Evolutionary conservation across 2,888 invertebrate species (phyloP).

Genomic region (Stenichneumon culpator): DNA sequence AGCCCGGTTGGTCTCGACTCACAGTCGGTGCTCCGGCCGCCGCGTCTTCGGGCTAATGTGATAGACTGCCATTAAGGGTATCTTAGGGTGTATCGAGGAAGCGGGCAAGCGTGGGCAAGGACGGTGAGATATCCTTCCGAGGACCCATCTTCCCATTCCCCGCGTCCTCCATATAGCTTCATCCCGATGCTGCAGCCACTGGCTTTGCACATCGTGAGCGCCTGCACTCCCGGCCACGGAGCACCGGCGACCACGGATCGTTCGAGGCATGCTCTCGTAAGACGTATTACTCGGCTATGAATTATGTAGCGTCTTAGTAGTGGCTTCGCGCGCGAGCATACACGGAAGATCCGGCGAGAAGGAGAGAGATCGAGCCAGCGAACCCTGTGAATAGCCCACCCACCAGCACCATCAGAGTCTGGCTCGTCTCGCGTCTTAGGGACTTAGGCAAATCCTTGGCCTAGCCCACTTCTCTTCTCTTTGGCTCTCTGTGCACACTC

Average conservation of each 20-base stretch:
- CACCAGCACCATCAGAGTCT: constrained; percentile 69
- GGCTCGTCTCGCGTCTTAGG: constrained; percentile 71
- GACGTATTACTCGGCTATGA: constrained; percentile 84
- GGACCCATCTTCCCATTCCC: constrained; percentile 17
- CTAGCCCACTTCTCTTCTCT: constrained; percentile 39
- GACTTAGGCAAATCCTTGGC: constrained; percentile 72
- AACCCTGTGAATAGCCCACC: constrained; percentile 46
- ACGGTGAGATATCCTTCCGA: constrained; percentile 54
- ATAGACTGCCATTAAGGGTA: constrained; percentile 81
- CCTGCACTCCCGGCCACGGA: constrained; percentile 51
- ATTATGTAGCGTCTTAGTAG: constrained; percentile 80
- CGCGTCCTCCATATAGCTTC: constrained; percentile 19
- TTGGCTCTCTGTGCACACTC: constrained; percentile 12
- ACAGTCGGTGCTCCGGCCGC: constrained; percentile 52
- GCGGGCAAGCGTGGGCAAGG: constrained; percentile 60
- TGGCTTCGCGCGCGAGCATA: constrained; percentile 65
- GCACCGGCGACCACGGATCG: constrained; percentile 57
- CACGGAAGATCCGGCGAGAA: constrained; percentile 24
- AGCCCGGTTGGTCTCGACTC: constrained; percentile 65
- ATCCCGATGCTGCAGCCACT: constrained; percentile 2
- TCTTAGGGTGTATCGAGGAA: constrained; percentile 71
- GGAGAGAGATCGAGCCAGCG: constrained; percentile 28
- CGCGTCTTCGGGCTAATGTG: constrained; percentile 79
- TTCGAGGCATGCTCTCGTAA: constrained; percentile 71
- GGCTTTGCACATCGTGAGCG: constrained; percentile 47